Evolutionary conservation across 2,888 invertebrate genomes (phyloP).

Genomic region (Alviniconcha strummeri): DNA sequence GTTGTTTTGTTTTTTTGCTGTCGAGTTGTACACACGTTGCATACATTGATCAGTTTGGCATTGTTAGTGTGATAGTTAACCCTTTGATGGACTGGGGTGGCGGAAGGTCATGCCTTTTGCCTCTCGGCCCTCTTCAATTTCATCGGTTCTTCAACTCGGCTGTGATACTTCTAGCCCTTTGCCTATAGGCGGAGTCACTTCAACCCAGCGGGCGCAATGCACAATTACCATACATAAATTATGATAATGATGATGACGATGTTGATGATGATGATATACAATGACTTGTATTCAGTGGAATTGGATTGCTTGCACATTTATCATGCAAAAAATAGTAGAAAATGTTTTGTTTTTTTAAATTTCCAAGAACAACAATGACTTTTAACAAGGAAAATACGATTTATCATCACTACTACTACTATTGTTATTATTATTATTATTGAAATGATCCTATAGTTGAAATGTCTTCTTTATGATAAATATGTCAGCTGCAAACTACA

Average conservation of each 20-base stretch:
- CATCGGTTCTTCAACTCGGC: slow-evolving; percentile 18
- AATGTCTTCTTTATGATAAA: slow-evolving; percentile 22
- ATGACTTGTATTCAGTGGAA: slow-evolving; percentile 23
- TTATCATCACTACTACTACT: slow-evolving; percentile 12
- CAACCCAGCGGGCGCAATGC: slow-evolving; percentile 35
- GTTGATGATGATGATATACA: slow-evolving; percentile 20
- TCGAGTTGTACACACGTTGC: slow-evolving; percentile 18
- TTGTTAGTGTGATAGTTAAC: background rate
- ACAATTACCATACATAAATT: slow-evolving; percentile 35
- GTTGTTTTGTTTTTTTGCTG: slow-evolving; percentile 9
- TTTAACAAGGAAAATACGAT: slow-evolving; percentile 10
- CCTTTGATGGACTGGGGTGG: background rate
- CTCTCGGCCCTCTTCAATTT: background rate
- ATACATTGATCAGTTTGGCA: slow-evolving; percentile 18
- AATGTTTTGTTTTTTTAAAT: slow-evolving; percentile 7
- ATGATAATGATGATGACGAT: slow-evolving; percentile 17
- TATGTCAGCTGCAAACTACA: background rate
- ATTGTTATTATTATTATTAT: slow-evolving; percentile 9
- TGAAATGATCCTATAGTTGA: slow-evolving; percentile 24
- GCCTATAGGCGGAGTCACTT: slow-evolving; percentile 31
- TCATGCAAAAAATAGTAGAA: slow-evolving; percentile 18
- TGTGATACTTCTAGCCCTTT: slow-evolving; percentile 31
- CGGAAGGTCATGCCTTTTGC: background rate
- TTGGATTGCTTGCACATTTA: slow-evolving; percentile 31
- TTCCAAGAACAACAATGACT: slow-evolving; percentile 10